These are phyloP conservation scores for Muricea muricata DNA, from an alignment of 92 coral and sea anemone genomes.

Conservation along the genomic window DNA sequence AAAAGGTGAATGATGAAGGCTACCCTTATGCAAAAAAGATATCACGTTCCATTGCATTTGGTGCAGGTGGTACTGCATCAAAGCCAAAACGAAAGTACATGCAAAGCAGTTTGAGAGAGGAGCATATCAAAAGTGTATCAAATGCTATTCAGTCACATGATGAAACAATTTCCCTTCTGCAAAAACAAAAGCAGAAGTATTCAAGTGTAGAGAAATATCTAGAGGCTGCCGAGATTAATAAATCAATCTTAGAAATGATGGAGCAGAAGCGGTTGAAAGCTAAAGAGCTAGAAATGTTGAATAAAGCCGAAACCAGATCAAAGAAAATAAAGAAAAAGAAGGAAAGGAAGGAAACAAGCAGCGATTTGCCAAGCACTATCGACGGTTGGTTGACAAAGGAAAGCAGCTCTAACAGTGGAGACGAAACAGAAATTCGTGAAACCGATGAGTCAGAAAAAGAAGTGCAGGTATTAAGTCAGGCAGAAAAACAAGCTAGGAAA, in stretches of 20 bases:
- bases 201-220: conserved; percentile 49
- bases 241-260: conserved; percentile 45
- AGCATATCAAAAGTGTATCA: conserved; percentile 22
- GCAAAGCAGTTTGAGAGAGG: conserved; percentile 33
- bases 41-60: too few species aligned
- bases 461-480: too few species aligned
- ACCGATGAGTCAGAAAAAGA: too few species aligned
- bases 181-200: conserved; percentile 57
- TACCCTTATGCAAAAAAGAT: too few species aligned
- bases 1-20: too few species aligned
- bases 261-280: conserved; percentile 31
- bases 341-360: too few species aligned
- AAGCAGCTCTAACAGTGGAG: too few species aligned
- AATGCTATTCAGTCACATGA: conserved; percentile 29
- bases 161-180: conserved; percentile 49
- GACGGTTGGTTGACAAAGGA: too few species aligned
- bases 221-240: conserved; percentile 59
- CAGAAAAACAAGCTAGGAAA: too few species aligned
- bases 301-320: conserved; percentile 37
- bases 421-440: too few species aligned
- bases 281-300: conserved; percentile 17
- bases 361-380: too few species aligned
- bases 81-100: conserved; percentile 44
- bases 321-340: too few species aligned
- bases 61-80: neutral